Conservation (phyloP, 2,797 vertebrate species). For the Cirrhinus mrigala region DNA sequence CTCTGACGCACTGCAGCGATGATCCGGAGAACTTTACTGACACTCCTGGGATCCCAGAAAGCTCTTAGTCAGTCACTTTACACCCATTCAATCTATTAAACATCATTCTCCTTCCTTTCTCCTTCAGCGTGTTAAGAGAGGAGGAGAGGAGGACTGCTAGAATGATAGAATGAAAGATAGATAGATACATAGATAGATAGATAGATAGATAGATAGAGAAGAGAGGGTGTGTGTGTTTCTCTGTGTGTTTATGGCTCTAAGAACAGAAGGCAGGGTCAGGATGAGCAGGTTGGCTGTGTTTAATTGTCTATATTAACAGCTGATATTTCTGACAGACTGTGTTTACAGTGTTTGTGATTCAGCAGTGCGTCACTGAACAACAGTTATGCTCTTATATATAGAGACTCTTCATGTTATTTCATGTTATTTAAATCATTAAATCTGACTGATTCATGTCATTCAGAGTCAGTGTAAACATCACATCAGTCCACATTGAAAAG, state of each 20-base stretch:
- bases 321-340: neutral
- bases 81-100: neutral
- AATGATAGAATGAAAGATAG: no score
- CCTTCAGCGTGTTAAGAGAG: neutral
- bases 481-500: no score
- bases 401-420: no score
- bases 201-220: neutral
- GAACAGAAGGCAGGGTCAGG: neutral
- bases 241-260: neutral
- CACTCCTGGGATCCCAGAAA: neutral
- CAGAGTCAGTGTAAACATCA: no score
- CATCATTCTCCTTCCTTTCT: neutral
- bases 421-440: no score
- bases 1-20: neutral
- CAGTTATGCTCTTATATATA: no score
- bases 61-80: constrained; percentile 7
- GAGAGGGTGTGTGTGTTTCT: neutral
- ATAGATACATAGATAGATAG: neutral
- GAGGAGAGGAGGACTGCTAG: neutral
- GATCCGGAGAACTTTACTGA: neutral
- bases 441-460: no score
- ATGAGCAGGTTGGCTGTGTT: neutral
- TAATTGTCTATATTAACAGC: neutral
- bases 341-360: neutral
- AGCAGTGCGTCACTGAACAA: no score